These are phyloP conservation scores for Catostylus mosaicus DNA, from an alignment of 30 jellyfish, hydroid and myxozoan species.

Conservation along the genomic window DNA sequence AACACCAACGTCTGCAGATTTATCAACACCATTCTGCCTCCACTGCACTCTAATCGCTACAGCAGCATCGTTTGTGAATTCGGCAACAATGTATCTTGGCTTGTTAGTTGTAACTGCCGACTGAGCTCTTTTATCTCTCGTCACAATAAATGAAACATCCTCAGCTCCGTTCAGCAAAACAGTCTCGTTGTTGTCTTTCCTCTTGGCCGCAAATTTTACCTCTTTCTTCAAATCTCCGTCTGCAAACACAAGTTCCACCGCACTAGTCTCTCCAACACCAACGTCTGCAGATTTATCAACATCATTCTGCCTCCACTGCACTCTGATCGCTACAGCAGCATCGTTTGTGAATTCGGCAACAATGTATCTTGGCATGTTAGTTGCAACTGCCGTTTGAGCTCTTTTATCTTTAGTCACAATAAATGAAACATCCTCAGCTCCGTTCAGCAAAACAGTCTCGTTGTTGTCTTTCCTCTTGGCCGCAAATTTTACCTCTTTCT, in stretches of 20 bases:
- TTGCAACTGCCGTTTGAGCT: neutral
- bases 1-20: neutral
- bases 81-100: slow-evolving; percentile 1
- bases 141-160: neutral
- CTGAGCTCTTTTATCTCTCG: neutral
- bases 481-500: neutral
- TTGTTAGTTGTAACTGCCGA: neutral
- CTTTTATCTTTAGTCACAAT: neutral
- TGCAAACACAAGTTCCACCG: neutral
- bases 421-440: neutral
- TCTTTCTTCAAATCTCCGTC: neutral
- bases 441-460: neutral
- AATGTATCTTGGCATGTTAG: slow-evolving; percentile 4
- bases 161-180: neutral
- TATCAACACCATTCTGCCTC: neutral
- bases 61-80: neutral
- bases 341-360: neutral
- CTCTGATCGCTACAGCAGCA: neutral
- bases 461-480: neutral
- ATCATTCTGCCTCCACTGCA: neutral
- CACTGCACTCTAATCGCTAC: neutral
- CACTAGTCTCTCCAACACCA: neutral
- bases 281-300: neutral
- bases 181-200: neutral
- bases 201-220: neutral